Conservation (phyloP, 2,797 vertebrate genomes). For the Enoplosus armatus region DNA sequence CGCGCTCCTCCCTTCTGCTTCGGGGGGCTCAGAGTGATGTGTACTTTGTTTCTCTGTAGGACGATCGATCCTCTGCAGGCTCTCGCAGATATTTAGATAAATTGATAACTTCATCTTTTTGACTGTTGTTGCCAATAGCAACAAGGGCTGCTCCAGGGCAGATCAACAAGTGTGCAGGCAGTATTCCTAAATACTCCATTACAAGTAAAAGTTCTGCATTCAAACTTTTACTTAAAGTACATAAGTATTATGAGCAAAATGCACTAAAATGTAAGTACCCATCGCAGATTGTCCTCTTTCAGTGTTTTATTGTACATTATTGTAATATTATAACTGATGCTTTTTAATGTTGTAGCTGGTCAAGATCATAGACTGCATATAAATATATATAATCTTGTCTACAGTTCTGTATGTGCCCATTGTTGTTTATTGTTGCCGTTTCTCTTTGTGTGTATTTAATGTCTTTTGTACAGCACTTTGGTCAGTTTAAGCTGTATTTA, state of each 20-base stretch:
- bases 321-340: background rate
- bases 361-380: background rate
- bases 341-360: background rate
- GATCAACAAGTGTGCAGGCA: background rate
- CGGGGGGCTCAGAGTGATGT: conserved; percentile 7
- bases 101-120: background rate
- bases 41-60: background rate
- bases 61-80: conserved; percentile 18
- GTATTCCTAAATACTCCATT: background rate
- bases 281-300: background rate
- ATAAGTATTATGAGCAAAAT: background rate
- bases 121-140: background rate
- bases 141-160: background rate
- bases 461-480: too few species aligned
- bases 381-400: too few species aligned
- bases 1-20: background rate
- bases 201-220: background rate
- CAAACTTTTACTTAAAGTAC: background rate
- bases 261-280: background rate
- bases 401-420: too few species aligned
- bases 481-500: too few species aligned
- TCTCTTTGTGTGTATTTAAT: too few species aligned
- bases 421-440: too few species aligned
- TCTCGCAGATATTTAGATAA: background rate
- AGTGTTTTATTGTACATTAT: background rate